Evolutionary conservation across 2,797 vertebrate species (phyloP).

Genomic region (Nyctibius grandis): DNA sequence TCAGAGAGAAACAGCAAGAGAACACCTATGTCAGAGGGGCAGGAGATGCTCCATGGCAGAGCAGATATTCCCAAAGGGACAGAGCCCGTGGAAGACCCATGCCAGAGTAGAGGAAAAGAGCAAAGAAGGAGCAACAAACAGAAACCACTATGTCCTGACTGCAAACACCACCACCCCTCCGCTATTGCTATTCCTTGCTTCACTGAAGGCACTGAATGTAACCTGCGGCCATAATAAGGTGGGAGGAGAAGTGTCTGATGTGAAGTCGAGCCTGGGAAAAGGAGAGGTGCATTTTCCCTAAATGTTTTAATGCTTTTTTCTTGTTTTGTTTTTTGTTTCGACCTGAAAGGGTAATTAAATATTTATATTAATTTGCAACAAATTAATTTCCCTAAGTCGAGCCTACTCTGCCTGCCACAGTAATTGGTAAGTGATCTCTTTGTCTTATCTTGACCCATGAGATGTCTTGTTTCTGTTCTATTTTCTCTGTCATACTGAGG

Average conservation of each 20-base stretch:
- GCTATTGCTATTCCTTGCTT: too few species aligned
- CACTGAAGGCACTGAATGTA: fast-evolving
- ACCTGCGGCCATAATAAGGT: fast-evolving
- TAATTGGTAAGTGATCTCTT: background rate
- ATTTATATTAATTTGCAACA: background rate
- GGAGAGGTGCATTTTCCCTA: background rate
- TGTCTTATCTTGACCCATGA: fast-evolving
- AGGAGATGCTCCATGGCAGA: background rate
- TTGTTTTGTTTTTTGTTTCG: background rate
- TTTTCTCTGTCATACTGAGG: background rate
- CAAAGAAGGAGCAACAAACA: background rate
- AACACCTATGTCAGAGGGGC: background rate
- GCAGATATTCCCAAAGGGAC: background rate
- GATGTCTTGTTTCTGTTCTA: background rate
- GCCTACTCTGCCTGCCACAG: background rate
- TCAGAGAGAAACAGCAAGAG: background rate
- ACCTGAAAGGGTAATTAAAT: background rate
- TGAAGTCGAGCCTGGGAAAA: background rate
- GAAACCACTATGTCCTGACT: background rate
- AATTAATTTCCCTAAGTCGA: background rate
- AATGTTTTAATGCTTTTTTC: background rate
- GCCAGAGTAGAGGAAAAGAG: background rate
- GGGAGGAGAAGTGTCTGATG: background rate
- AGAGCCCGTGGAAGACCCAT: background rate
- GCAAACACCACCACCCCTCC: background rate